Evolutionary conservation across 2,888 invertebrate genomes (phyloP), one percentile per base, ranked within the genome.

Genomic region (Drosophila kokeensis): DNA sequence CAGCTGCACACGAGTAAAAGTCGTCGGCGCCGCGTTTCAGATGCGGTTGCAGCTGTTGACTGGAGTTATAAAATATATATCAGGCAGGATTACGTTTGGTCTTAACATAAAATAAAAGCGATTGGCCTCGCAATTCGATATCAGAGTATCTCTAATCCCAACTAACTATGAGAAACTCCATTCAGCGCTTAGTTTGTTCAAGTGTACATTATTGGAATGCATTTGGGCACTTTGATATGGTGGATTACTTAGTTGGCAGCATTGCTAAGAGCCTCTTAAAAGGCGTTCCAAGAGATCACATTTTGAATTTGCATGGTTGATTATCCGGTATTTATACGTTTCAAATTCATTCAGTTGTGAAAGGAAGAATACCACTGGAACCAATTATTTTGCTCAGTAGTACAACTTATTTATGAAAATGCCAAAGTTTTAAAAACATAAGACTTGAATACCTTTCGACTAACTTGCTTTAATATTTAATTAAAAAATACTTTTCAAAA

Each of bases 11-110:
- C 67, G 30, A 87, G 86, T 87, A 87, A 87, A 89, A 89, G 87
- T 88, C 73, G 82, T 70, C 52, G 59, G 11, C 32, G 60, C 57
- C 32, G 57, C 62, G 70, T 69, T 71, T 53, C 65, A 62, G 59
- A 62, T 76, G 77, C 67, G 49, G 53, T 69, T 75, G 76, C 76
- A 83, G 76, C 88, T 83, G 83, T 69, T 80, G 74, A 78, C 65
- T 77, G 77, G 68, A 79, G 72, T 87, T 85, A 89, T 87, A 87
- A 87, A 87, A 87, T 79, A 74, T 72, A 77, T 75, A 71, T 72
- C 76, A 67, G 74, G 66, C 73, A 76, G 73, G 68, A 76, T 88
- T 80, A 83, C 72, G 84, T 80, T 86, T 70, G 55, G 72, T 63
- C 57, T 81, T 86, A 76, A 79, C 74, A 86, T 76, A 86, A 83